Conservation (phyloP, 2,888 invertebrate species). For the Heliconius erato region DNA sequence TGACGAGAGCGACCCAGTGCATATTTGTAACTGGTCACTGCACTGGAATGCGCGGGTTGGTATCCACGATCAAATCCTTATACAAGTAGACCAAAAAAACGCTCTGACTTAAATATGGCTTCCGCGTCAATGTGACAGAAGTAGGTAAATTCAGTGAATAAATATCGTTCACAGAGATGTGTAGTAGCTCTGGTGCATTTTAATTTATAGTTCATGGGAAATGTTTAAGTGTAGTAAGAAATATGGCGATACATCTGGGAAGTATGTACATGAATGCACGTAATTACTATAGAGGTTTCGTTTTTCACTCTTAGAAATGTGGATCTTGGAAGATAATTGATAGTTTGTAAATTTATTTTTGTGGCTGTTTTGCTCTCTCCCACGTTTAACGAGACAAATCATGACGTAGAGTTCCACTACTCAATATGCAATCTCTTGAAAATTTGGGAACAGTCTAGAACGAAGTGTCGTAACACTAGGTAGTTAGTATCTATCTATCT, state of each 20-base stretch:
- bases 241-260: neutral
- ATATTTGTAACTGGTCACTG: neutral
- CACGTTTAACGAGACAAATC: neutral
- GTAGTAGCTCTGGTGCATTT: neutral
- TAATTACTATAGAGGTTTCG: neutral
- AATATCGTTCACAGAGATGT: neutral
- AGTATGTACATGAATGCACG: neutral
- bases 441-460: neutral
- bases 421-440: neutral
- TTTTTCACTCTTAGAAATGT: neutral
- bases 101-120: neutral
- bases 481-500: no score
- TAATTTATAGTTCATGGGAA: neutral
- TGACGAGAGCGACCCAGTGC: neutral
- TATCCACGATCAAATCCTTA: constrained; percentile 9
- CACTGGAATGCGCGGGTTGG: constrained; percentile 2
- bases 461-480: neutral
- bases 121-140: neutral
- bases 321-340: neutral
- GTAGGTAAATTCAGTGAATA: constrained; percentile 2
- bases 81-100: constrained; percentile 2
- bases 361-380: no score
- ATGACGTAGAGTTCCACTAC: neutral
- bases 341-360: no score
- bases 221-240: neutral